These are phyloP conservation scores for Odontocolon sp. DNA, from an alignment of 2,888 invertebrate genomes.

Conservation along the genomic window DNA sequence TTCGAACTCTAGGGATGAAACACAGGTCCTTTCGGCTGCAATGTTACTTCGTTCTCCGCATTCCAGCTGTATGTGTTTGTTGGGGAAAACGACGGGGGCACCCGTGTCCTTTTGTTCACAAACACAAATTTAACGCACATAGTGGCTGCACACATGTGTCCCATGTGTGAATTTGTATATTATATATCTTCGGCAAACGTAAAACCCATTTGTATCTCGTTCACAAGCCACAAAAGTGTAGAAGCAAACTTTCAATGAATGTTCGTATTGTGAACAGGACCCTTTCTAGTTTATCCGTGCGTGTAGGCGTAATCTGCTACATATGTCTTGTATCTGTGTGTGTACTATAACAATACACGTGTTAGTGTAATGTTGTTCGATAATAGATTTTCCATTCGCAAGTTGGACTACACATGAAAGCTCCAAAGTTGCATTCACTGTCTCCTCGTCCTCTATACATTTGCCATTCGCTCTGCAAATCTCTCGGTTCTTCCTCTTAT, in stretches of 20 bases:
- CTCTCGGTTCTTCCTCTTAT: background rate
- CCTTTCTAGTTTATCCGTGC: background rate
- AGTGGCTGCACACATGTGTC: too few relatives aligned
- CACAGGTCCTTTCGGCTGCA: background rate
- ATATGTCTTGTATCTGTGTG: background rate
- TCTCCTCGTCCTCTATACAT: background rate
- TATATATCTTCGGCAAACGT: constrained; percentile 7
- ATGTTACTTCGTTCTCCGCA: background rate
- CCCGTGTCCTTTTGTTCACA: background rate
- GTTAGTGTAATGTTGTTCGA: constrained; percentile 22
- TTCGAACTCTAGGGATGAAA: constrained; percentile 25
- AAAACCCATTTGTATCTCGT: constrained; percentile 35
- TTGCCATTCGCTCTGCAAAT: background rate
- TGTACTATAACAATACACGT: background rate
- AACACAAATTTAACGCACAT: background rate
- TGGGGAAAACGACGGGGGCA: background rate
- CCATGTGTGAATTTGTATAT: background rate
- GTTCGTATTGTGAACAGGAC: too few relatives aligned
- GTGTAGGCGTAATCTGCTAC: background rate
- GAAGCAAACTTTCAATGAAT: constrained; percentile 40
- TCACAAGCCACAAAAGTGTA: constrained; percentile 31
- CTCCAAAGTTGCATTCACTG: background rate
- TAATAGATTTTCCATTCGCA: constrained; percentile 48
- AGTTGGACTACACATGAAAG: background rate
- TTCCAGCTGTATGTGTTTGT: background rate